These are phyloP conservation scores for Meles meles DNA, from an alignment of 2,113 vertebrate species.

Conservation along the genomic window DNA sequence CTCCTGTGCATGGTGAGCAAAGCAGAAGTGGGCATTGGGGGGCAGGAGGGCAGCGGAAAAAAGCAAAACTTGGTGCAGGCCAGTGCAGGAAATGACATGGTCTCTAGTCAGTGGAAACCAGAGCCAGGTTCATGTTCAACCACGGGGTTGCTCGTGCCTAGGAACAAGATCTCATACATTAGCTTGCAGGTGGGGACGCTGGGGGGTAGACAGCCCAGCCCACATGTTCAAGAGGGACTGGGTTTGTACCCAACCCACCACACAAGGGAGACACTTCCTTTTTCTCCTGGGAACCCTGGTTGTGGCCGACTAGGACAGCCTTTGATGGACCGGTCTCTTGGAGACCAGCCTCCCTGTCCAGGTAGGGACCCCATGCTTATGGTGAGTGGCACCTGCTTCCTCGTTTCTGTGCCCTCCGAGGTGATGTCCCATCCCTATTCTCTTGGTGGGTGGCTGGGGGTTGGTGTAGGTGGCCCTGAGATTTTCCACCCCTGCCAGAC, in stretches of 20 bases:
- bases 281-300: background rate
- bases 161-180: background rate
- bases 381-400: background rate
- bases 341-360: background rate
- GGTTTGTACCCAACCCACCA: background rate
- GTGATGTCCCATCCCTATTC: background rate
- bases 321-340: too few relatives aligned
- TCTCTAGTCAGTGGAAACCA: too few relatives aligned
- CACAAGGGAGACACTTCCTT: background rate
- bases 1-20: slow-evolving; percentile 69
- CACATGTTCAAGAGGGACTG: background rate
- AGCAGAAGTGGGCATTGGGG: slow-evolving; percentile 12
- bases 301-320: rapidly evolving
- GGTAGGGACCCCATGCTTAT: background rate
- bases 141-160: background rate
- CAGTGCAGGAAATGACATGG: background rate
- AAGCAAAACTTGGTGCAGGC: slow-evolving; percentile 1
- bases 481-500: background rate
- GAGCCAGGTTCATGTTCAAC: too few relatives aligned
- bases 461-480: background rate
- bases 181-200: background rate
- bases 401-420: background rate
- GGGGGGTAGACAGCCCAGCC: too few relatives aligned
- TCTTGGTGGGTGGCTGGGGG: background rate
- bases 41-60: slow-evolving; percentile 73